Percentiles rank a stretch among this genome's conserved stretches.
These are phyloP conservation scores for Drosophila baimaii DNA, from an alignment of 1,140 invertebrate species.

Conservation along the genomic window DNA sequence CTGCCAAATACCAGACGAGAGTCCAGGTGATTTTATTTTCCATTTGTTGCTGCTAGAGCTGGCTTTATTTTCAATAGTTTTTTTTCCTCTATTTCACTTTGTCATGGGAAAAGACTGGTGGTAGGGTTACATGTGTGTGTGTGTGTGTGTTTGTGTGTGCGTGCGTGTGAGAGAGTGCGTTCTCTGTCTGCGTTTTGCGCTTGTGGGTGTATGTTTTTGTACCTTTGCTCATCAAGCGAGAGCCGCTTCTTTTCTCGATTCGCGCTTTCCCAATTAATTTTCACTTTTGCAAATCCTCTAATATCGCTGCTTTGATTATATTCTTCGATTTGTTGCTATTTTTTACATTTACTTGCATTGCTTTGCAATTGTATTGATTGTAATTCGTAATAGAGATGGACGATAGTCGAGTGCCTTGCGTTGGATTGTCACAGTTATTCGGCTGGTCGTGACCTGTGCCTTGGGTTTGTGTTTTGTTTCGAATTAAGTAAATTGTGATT, in stretches of 20 bases:
- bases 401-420: constrained; percentile 13
- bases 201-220: constrained; percentile 64
- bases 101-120: constrained; percentile 60
- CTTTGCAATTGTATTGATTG: constrained; percentile 64
- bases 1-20: neutral
- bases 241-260: constrained; percentile 12
- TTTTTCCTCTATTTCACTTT: constrained; percentile 76
- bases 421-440: constrained; percentile 1
- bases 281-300: constrained; percentile 24
- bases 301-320: constrained; percentile 22
- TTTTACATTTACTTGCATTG: constrained; percentile 55
- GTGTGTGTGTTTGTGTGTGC: constrained; percentile 33
- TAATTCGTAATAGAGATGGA: constrained; percentile 47
- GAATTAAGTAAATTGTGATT: too few relatives aligned
- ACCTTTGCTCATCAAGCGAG: constrained; percentile 65
- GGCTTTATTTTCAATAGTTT: constrained; percentile 33
- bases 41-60: constrained; percentile 37
- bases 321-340: constrained; percentile 41
- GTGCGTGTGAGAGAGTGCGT: constrained; percentile 32
- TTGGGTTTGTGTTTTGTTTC: too few relatives aligned
- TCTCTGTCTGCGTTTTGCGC: constrained; percentile 23
- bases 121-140: constrained; percentile 32
- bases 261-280: constrained; percentile 4
- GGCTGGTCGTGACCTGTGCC: neutral
- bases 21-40: constrained; percentile 3